phyloP scores from a whole-genome alignment of 2,797 vertebrate genomes.

The Tragopan temminckii region DNA sequence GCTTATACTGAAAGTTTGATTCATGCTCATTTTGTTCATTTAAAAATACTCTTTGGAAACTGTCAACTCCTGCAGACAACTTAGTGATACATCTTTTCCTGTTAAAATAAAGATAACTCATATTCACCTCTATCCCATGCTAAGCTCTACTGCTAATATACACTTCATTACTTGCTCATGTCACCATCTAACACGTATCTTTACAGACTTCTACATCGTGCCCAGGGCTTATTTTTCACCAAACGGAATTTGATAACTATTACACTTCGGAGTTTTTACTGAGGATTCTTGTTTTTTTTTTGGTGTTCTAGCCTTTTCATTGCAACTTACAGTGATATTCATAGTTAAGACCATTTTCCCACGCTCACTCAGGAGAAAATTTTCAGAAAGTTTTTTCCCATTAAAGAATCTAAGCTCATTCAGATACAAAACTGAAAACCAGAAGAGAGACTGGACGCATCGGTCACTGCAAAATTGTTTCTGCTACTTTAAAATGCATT shows the following conservation, averaged over 20 bases:
- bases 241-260: conserved; percentile 13
- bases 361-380: conserved; percentile 4
- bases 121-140: conserved; percentile 83
- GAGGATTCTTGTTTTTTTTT: neutral
- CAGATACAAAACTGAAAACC: conserved; percentile 46
- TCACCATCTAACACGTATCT: conserved; percentile 85
- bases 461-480: conserved; percentile 13
- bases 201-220: conserved; percentile 76
- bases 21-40: conserved; percentile 84
- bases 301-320: conserved; percentile 56
- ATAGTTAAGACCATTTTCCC: conserved; percentile 13
- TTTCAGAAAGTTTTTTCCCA: neutral
- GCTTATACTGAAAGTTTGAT: conserved; percentile 83
- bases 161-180: conserved; percentile 83
- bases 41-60: conserved; percentile 93
- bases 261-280: neutral
- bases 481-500: conserved; percentile 57
- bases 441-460: conserved; percentile 39
- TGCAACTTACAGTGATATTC: neutral
- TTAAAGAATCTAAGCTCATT: conserved; percentile 22
- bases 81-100: conserved; percentile 80
- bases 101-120: conserved; percentile 79
- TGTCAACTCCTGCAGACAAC: conserved; percentile 82
- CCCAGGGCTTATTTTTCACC: conserved; percentile 76
- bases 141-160: conserved; percentile 83